Evolutionary conservation across 2,888 invertebrate species (phyloP), one percentile per base, ranked within the genome.

Genomic region (Melolontha melolontha): DNA sequence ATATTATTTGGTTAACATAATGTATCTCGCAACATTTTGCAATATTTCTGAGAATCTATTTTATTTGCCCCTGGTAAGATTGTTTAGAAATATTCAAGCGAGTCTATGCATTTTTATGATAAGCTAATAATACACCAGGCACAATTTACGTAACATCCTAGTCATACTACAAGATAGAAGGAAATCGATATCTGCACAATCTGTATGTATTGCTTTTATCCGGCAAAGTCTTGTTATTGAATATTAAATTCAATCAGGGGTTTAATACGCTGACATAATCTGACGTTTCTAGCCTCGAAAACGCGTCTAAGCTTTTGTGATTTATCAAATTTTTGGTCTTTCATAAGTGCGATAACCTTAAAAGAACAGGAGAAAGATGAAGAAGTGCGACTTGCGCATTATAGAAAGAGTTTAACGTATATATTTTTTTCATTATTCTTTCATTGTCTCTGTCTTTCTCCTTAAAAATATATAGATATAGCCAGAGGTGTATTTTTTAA

Each of bases 201-300:
- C 34, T 10, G 34, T 34, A 10, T 47, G 47, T 10, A 34, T 34
- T 34, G 47, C 34, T 62, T 62, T 29, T 42, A 34, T 34, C 34
- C 34, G 16, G 11, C 64, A 44, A 67, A 67, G 66, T 67, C 69
- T 59, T 67, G 67, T 69, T 72, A 72, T 70, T 67, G 70, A 70
- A 72, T 72, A 70, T 72, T 69, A 64, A 71, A 71, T 73, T 73
- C 70, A 71, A 70, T 71, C 71, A 69, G 62, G 69, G 64, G 6
- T 67, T 70, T 73, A 70, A 69, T 71, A 68, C 64, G 50, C 1
- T 64, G 62, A 22, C 66, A 71, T 70, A 71, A 73, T 73, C 71
- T 66, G 59, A 62, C 62, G 66, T 70, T 71, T 71, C 70, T 73
- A 71, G 67, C 69, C 68, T 68, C 51, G 68, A 47, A 62, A 29